phyloP scores from a whole-genome alignment of 2,113 vertebrate genomes.

The Grammomys surdaster region DNA sequence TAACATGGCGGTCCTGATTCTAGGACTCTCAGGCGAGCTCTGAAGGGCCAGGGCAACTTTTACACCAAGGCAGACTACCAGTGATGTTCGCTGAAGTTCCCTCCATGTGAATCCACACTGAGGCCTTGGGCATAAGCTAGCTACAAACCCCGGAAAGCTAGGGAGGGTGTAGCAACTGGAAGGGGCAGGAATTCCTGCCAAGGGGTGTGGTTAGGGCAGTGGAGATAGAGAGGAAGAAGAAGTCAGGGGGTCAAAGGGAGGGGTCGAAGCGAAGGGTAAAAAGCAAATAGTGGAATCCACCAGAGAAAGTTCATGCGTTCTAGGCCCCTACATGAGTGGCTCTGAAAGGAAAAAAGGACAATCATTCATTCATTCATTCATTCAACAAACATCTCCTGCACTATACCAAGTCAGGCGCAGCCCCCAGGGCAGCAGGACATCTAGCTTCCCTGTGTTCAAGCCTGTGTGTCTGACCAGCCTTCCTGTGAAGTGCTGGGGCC shows the following conservation, averaged over 20 bases:
- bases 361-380: not conserved
- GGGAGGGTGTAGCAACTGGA: not conserved
- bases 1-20: not conserved
- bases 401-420: not conserved
- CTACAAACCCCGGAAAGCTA: not conserved
- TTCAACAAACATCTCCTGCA: not conserved
- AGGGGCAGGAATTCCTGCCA: not conserved
- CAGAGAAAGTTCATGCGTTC: not conserved
- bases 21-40: not conserved
- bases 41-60: not conserved
- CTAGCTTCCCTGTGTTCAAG: no score
- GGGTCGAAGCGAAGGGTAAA: not conserved
- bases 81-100: not conserved
- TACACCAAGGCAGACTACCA: accelerated
- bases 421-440: not conserved
- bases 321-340: not conserved
- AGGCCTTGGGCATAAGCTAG: not conserved
- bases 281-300: not conserved
- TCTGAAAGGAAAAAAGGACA: not conserved
- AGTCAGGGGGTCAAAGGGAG: not conserved
- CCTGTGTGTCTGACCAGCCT: not conserved
- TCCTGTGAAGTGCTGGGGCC: not conserved
- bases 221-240: not conserved
- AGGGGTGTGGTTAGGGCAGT: no score
- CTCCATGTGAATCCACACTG: not conserved